phyloP scores from a whole-genome alignment of 2,113 vertebrate genomes.

The Heterotilapia buettikoferi region DNA sequence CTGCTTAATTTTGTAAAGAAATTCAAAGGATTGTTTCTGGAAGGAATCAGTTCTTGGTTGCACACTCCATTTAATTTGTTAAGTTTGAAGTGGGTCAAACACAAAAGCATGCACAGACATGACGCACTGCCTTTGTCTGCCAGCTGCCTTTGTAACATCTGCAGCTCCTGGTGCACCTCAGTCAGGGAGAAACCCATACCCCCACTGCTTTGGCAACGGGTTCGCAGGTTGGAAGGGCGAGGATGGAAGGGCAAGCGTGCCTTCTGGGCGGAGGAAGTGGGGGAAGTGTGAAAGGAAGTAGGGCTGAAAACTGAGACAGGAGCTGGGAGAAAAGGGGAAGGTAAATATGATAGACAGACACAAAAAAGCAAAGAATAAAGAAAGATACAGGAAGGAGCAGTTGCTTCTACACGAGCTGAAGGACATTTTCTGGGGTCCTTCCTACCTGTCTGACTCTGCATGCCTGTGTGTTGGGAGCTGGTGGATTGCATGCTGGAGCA shows the following conservation, averaged over 20 bases:
- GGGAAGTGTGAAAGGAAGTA: conserved; percentile 21
- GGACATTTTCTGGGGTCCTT: neutral
- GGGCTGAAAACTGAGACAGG: neutral
- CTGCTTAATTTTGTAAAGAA: neutral
- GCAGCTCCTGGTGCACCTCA: conserved; percentile 87
- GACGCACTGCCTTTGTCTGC: conserved; percentile 76
- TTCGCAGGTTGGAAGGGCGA: conserved; percentile 10
- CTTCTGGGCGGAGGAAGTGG: conserved; percentile 36
- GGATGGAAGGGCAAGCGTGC: conserved; percentile 51
- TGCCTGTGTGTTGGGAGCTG: conserved; percentile 53
- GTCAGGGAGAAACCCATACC: conserved; percentile 77
- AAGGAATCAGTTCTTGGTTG: neutral
- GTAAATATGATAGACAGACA: neutral
- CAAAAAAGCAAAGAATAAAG: neutral
- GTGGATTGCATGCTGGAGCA: conserved; percentile 66
- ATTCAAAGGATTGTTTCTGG: neutral
- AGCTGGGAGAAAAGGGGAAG: conserved; percentile 14
- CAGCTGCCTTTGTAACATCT: conserved; percentile 86
- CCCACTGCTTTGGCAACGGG: conserved; percentile 55
- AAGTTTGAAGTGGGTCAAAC: neutral
- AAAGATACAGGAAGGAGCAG: neutral
- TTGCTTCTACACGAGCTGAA: neutral
- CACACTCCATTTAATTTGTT: neutral
- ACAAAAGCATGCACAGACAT: neutral
- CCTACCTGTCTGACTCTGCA: conserved; percentile 59